Evolutionary conservation across 2,113 vertebrate species (phyloP).

Genomic region (Coptodon bakossiorum): DNA sequence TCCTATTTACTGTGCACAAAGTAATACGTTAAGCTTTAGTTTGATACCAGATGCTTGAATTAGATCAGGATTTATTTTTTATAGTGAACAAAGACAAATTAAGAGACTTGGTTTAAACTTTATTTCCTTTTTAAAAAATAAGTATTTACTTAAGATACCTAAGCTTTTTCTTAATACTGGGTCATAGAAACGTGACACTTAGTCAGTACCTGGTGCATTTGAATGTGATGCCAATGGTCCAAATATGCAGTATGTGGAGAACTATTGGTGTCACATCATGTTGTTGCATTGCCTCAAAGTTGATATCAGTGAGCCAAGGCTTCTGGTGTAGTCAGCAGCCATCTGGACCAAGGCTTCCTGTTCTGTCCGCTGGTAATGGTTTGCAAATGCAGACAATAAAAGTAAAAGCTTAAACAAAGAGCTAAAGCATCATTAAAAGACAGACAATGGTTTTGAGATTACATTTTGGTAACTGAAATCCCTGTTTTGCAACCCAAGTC

Average conservation of each 20-base stretch:
- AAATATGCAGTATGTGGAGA: background rate
- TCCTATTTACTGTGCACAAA: background rate
- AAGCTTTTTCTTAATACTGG: background rate
- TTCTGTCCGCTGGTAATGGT: background rate
- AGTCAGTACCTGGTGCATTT: background rate
- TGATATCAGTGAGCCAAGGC: background rate
- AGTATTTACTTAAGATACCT: background rate
- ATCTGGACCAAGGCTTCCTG: background rate
- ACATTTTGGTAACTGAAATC: background rate
- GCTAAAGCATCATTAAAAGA: background rate
- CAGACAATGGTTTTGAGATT: background rate
- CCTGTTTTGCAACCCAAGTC: background rate
- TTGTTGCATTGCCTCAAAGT: background rate
- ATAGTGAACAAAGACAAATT: background rate
- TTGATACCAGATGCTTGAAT: background rate
- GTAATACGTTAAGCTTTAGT: background rate
- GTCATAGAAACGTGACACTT: background rate
- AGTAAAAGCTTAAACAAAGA: background rate
- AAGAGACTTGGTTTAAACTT: background rate
- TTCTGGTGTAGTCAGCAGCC: background rate
- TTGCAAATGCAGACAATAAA: background rate
- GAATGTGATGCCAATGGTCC: background rate
- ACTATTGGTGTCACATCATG: background rate
- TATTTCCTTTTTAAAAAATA: accelerated
- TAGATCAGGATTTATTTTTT: background rate